A percentile compares a stretch with the other conserved stretches of the same genome.
Conservation (phyloP, 2,888 invertebrate genomes). For the Aphidoletes aphidimyza region DNA sequence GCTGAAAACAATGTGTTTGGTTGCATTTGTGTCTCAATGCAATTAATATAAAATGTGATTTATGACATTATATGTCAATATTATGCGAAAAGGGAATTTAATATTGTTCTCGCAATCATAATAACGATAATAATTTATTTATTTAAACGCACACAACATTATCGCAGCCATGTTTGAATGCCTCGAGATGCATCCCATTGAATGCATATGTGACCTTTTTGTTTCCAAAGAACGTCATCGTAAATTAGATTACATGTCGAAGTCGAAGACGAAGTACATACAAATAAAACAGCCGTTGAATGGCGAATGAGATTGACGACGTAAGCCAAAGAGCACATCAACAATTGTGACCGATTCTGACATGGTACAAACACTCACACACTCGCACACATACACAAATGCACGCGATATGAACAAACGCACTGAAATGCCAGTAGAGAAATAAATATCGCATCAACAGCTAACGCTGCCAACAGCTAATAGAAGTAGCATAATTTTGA, state of each 20-base stretch:
- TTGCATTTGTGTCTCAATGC: constrained; percentile 47
- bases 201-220: constrained; percentile 43
- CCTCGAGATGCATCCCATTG: not conserved
- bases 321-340: not conserved
- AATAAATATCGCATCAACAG: not conserved
- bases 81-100: constrained; percentile 51
- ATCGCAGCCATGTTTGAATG: not conserved
- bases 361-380: not conserved
- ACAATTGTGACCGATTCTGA: not conserved
- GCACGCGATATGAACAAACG: too few species aligned
- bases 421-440: constrained; percentile 26
- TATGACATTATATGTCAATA: constrained; percentile 51
- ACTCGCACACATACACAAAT: too few species aligned
- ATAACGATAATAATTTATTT: constrained; percentile 49
- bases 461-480: not conserved
- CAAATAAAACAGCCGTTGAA: not conserved
- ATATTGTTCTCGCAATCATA: constrained; percentile 48
- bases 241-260: constrained; percentile 43
- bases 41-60: constrained; percentile 51
- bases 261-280: not conserved
- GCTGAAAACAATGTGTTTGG: constrained; percentile 27
- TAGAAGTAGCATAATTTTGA: not conserved
- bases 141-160: constrained; percentile 11
- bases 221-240: constrained; percentile 11
- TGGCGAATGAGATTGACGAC: not conserved